These are phyloP conservation scores for Lanistes nyassanus DNA, from an alignment of 1,140 invertebrate species.

Conservation along the genomic window DNA sequence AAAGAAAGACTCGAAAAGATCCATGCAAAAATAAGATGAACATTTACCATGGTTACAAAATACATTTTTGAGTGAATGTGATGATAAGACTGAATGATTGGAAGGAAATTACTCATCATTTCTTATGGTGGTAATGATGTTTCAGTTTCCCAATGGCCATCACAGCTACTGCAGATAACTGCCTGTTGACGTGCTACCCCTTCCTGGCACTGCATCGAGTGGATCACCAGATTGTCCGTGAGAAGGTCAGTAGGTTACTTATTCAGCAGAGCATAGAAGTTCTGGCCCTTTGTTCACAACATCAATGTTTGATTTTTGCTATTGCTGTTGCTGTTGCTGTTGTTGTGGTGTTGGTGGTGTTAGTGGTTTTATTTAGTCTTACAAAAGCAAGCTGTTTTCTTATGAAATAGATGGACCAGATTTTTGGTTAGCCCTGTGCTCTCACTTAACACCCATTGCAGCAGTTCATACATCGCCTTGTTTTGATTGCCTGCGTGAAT, in stretches of 20 bases:
- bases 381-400: too few species aligned
- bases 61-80: not conserved
- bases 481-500: too few species aligned
- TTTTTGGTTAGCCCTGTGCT: too few species aligned
- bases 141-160: constrained; percentile 58
- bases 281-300: not conserved
- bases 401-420: too few species aligned
- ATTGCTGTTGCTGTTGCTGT: too few species aligned
- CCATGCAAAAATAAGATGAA: too few species aligned
- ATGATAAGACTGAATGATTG: not conserved
- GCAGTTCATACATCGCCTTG: too few species aligned
- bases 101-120: not conserved
- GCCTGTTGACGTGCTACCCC: constrained; percentile 64
- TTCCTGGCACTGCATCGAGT: constrained; percentile 63
- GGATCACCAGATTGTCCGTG: constrained; percentile 66
- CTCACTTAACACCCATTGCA: too few species aligned
- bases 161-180: constrained; percentile 65
- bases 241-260: constrained; percentile 52
- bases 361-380: too few species aligned
- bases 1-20: too few species aligned
- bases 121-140: not conserved
- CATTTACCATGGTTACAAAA: too few species aligned
- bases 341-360: too few species aligned
- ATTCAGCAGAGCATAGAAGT: not conserved
- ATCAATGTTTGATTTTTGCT: not conserved